Evolutionary conservation across 2,113 vertebrate species (phyloP), one percentile per base, ranked within the genome.

Genomic region (Gavialis gangeticus): DNA sequence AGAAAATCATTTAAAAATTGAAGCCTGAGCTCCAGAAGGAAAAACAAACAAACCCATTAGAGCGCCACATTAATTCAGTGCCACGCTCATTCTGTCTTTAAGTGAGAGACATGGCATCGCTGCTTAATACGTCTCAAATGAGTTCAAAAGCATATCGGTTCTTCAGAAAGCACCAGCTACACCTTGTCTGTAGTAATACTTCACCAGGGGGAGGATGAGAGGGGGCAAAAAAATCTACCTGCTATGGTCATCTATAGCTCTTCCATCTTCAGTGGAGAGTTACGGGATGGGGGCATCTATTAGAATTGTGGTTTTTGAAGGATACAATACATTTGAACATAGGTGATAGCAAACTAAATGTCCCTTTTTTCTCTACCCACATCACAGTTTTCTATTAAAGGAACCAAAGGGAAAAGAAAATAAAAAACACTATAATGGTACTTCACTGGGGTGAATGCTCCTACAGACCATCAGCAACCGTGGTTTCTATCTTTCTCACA

Each of bases 31-130:
- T 91, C 27, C 25, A 82, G 67, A 37, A 18, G 54, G 37, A 66
- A 5, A 62, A 87, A 6, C 3, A 92, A 92, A 12, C 6, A 79
- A 92, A 22, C 59, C 59, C 7, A 60, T 89, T 96, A 93, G 95
- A 87, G 17, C 13, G 90, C 13, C 37, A 16, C 55, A 78, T 85
- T 92, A 89, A 85, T 96, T 96, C 79, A 94, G 27, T 22, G 7
- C 30, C 94, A 21, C 76, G 19, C 92, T 97, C 69, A 28, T 56
- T 95, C 73, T 34, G 34, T 91, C 63, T 85, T 80, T 12, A 95
- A 96, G n/a, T 11, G 6, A 88, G 67, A 85, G 16, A 56, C 69
- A 62, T 94, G 87, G 80, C 77, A 95, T 79, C 28, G 13, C 15
- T 84, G 8, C 56, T 91, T 12, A 1, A 2, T 77, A 3, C 12